These are phyloP conservation scores for Platerodrilus igneus DNA, from an alignment of 2,888 invertebrate species.

Conservation along the genomic window DNA sequence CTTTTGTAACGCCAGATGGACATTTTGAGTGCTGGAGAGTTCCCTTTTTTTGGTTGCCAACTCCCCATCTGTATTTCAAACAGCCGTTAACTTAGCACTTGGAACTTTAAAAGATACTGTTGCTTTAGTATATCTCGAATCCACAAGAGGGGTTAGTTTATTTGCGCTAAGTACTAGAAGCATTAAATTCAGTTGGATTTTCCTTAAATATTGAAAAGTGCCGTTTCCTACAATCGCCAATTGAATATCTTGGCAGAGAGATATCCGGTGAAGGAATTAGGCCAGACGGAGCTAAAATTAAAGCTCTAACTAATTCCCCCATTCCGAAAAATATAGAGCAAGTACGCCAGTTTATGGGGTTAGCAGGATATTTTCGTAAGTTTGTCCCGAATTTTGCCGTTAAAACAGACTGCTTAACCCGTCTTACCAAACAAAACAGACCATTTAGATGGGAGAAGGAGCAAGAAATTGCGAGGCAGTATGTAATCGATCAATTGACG, in stretches of 20 bases:
- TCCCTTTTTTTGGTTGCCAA: constrained; percentile 40
- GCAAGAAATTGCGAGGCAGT: constrained; percentile 6
- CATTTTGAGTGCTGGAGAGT: constrained; percentile 37
- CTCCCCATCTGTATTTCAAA: constrained; percentile 37
- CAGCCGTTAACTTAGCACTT: constrained; percentile 26
- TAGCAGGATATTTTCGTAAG: constrained; percentile 30
- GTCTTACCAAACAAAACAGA: constrained; percentile 14
- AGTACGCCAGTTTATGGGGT: constrained; percentile 29
- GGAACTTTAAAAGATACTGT: constrained; percentile 14
- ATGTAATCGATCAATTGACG: constrained; percentile 3
- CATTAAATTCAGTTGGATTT: constrained; percentile 5
- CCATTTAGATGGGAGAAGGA: constrained; percentile 14
- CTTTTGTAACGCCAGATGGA: constrained; percentile 36
- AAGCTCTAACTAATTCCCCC: constrained; percentile 23
- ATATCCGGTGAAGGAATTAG: constrained; percentile 22
- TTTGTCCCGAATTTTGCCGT: constrained; percentile 26
- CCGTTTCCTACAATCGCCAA: constrained; percentile 19
- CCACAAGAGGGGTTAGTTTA: constrained; percentile 22
- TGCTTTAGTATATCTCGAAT: constrained; percentile 29
- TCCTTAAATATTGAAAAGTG: constrained; percentile 18
- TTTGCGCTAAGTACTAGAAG: not conserved
- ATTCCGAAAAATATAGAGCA: constrained; percentile 23
- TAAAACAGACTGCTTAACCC: constrained; percentile 21
- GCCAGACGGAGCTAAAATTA: constrained; percentile 23
- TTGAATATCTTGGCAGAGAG: constrained; percentile 27